Base-by-base conservation (phyloP, 2,113 vertebrate genomes). In the Condylura cristata region DNA sequence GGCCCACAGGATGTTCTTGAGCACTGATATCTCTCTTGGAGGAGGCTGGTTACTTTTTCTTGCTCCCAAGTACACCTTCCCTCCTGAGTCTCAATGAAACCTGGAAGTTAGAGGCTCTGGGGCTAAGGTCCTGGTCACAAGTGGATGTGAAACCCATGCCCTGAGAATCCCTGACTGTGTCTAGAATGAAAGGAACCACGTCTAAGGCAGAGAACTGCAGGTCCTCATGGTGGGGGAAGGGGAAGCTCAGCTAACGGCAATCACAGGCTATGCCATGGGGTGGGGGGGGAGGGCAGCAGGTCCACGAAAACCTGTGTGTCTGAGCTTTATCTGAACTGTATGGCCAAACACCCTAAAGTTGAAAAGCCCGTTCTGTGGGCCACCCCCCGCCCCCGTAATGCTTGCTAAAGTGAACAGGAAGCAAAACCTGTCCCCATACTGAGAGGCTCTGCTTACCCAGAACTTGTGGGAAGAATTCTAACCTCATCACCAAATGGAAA, bases 61-160 rank as follows among this genome's bases (percentile, higher is more conserved):
- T 39, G 48, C 65, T 90, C 75, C 71, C 9, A 37, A 63, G 20
- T 2, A 53, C 3, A 7, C 18, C 63, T 70, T 87, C 63, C 34
- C 37, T 79, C 56, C 4, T 8, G 24, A 39, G 26, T 44, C 83
- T 87, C 34, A 65, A 61, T 1, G 1, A 3, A 83, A 53, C 37
- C 63, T 58, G 61, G 78, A 92, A 90, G 26, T 30, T n/a, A 51
- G 48, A 41, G 51, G 60, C 0, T 0, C 28, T 65, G 51, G 53
- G 80, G 75, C 39, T 22, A 30, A 75, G 37, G 51, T 89, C 68
- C 30, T 26, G 44, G 60, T 72, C 34, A 56, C 81, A 91, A 71
- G 34, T 89, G 75, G 90, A 83, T 79, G 46, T 91, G 92, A 95
- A 91, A 94, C 92, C 26, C 39, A 44, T 8, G 46, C 48, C 46